Evolutionary conservation across 2,888 invertebrate species (phyloP).

Genomic region (Lepas anatifera): DNA sequence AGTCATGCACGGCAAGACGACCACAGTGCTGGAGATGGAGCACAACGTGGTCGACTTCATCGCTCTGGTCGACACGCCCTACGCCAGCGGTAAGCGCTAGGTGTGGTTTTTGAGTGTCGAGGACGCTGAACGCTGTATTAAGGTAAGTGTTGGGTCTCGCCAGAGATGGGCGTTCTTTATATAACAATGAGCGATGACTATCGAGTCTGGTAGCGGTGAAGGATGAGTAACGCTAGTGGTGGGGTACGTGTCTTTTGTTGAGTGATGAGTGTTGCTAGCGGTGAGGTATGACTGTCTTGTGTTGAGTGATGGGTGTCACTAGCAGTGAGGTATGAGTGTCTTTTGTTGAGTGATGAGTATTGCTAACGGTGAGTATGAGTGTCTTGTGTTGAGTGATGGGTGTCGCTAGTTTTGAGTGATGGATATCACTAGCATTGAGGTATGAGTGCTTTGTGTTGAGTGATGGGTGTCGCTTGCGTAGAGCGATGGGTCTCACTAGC

Average conservation of each 20-base stretch:
- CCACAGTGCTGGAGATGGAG: slow-evolving; percentile 98
- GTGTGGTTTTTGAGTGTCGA: no score
- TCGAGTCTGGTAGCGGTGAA: background rate
- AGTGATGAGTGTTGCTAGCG: background rate
- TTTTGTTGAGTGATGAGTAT: background rate
- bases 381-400: background rate
- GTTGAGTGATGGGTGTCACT: no score
- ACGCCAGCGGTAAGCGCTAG: slow-evolving; percentile 70
- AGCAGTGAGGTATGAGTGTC: no score
- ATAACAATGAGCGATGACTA: background rate
- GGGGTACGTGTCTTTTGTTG: no score
- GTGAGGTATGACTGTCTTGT: no score
- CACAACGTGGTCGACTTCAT: slow-evolving; percentile 95
- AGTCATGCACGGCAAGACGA: slow-evolving; percentile 89
- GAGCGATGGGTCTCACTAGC: no score
- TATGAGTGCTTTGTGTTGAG: no score
- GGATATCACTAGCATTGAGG: no score
- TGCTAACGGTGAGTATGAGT: background rate
- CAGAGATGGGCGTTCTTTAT: no score
- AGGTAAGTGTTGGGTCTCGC: background rate
- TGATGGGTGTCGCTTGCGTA: no score
- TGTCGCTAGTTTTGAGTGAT: background rate
- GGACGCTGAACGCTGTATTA: background rate
- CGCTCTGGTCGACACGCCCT: slow-evolving; percentile 88
- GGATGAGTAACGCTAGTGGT: background rate